Evolutionary conservation across 2,797 vertebrate species (phyloP), one percentile per base, ranked within the genome.

Genomic region (Sorex maritimensis): DNA sequence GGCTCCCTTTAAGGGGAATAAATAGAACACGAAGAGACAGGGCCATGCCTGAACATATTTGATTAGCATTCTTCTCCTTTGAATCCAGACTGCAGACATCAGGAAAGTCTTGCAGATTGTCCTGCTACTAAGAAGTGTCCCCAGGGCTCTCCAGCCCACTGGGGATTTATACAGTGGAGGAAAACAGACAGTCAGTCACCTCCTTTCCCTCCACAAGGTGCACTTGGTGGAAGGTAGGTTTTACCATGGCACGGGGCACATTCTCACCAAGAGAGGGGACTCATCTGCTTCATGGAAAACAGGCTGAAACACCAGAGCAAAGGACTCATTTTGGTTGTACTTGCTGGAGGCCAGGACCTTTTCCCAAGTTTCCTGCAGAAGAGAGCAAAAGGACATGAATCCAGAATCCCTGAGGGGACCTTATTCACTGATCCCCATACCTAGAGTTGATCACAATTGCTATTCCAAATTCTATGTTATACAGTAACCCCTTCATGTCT

Each of bases 291-390:
- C 94, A 0, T 86, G 96, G 26, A 98, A 84, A 88, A 98, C 92
- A 63, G 98, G 97, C 83, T 98, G 98, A 92, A 98, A 97, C 88
- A 98, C 46, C 0, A 98, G 97, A 0, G 97, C 80, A 72, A 98
- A 98, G 88, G 97, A 97, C 26, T 97, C 96, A n/a, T 90, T 95
- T 7, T 93, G 55, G 1, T 96, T 97, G 86, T 98, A 98, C 82
- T 75, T 95, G 81, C 91, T 91, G 41, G 98, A 96, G n/a, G 95
- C 86, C 86, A 98, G 83, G 14, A 98, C 86, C 6, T 81, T 95
- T 91, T 98, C 96, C 97, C 97, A 98, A 79, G 96, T 79, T 88
- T 97, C 96, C 98, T 98, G 81, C 88, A 94, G 72, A 52, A 75
- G 80, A 92, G 30, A 94, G 15, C 21, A 61, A 89, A 17, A 71